Conservation (phyloP, 2,113 vertebrate species). For the Equus przewalskii region DNA sequence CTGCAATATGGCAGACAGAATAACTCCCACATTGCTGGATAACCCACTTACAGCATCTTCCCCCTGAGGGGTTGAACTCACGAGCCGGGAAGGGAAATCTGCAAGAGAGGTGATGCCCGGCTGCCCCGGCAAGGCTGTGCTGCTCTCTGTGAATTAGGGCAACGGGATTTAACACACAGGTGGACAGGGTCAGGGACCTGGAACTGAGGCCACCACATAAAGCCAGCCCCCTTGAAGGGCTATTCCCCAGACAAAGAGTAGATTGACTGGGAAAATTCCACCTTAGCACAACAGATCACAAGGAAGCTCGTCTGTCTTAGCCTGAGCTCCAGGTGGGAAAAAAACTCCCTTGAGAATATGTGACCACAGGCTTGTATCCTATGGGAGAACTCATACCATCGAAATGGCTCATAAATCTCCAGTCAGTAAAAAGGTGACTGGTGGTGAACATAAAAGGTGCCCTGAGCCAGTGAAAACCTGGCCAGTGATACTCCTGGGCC, state of each 20-base stretch:
- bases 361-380: not conserved
- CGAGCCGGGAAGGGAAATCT: not conserved
- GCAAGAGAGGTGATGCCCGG: too few relatives aligned
- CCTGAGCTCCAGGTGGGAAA: not conserved
- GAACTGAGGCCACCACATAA: not conserved
- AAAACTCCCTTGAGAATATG: not conserved
- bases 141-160: not conserved
- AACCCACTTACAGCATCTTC: not conserved
- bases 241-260: not conserved
- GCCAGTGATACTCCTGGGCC: not conserved
- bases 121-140: not conserved
- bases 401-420: not conserved
- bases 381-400: not conserved
- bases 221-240: not conserved
- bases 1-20: not conserved
- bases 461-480: not conserved
- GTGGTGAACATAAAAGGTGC: not conserved
- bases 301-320: not conserved
- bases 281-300: not conserved
- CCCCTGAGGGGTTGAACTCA: not conserved
- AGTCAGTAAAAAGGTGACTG: not conserved
- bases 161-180: fast-evolving
- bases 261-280: not conserved
- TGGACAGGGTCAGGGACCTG: not conserved
- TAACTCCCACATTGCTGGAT: not conserved